Base-by-base conservation (phyloP, 2,113 vertebrate genomes). In the Erpornis zantholeuca region DNA sequence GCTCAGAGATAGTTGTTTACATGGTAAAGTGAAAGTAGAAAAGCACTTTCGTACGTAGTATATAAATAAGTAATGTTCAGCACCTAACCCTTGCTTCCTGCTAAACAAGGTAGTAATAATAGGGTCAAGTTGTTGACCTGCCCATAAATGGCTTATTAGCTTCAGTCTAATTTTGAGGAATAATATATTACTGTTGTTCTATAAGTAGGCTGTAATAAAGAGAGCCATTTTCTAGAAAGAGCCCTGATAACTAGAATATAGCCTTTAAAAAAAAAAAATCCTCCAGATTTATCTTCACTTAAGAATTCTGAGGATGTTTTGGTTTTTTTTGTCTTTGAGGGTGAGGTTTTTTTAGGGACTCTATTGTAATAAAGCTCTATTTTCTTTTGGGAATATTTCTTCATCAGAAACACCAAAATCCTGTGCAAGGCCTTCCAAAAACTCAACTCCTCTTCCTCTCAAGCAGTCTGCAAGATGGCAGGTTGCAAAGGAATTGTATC, bases 381-480 rank as follows among this genome's bases (percentile, higher is more conserved):
- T 64, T 77, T 72, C 52, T 72, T 87, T 93, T 88, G 80, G 45
- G 4, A 92, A 36, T 79, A 77, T 86, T 27, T 90, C 61, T 73
- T 85, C n/a, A 83, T 78, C 80, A 98, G 98, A 98, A 94, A 98
- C 98, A 2, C 98, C 98, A 13, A 98, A 98, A 65, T 97, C 99
- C 85, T 98, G 97, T 86, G 88, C 96, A 18, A 99, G 98, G 87
- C 98, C 98, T 42, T 99, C 98, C 49, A 99, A 99, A 98, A 99
- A 98, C 94, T 99, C 98, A 7, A 98, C 99, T 77, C 98, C 98
- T 6, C 94, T 98, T 78, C 96, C 98, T 57, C 75, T 98, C 69
- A 99, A 99, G 97, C 99, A 99, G 97, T 99, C 99, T 49, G 99
- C 99, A 49, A 98, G 99, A 85, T 99, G 99, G 99, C 99, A 99